Evolutionary conservation across 2,113 vertebrate genomes (phyloP).

Genomic region (Pan paniscus): DNA sequence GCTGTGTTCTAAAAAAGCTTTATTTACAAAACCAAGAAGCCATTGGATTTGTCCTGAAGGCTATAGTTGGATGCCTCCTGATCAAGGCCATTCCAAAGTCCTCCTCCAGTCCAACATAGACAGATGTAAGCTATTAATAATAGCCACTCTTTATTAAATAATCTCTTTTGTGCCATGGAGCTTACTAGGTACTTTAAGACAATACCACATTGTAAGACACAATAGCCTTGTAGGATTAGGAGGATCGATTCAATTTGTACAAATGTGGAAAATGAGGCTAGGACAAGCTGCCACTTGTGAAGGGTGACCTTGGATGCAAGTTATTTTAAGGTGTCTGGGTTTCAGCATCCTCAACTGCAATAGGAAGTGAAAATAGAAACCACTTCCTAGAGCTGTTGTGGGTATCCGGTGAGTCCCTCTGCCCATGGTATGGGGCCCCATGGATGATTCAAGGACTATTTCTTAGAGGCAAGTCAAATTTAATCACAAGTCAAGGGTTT

Average conservation of each 20-base stretch:
- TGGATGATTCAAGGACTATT: neutral
- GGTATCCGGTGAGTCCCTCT: no score
- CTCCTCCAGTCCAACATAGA: neutral
- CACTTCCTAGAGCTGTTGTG: fast-evolving
- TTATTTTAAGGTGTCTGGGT: neutral
- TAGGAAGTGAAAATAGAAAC: neutral
- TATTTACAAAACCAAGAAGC: neutral
- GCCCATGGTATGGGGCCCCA: neutral
- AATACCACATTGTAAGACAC: neutral
- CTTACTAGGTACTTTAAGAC: neutral
- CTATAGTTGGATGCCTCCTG: neutral
- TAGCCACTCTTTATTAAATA: neutral
- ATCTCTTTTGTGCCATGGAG: neutral
- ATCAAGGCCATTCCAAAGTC: neutral
- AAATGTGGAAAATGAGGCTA: neutral
- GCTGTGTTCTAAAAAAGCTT: neutral
- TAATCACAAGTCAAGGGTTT: neutral
- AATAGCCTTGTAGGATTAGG: no score
- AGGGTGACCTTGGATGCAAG: neutral
- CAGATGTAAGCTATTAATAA: neutral
- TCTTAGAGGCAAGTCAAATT: neutral
- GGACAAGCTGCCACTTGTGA: neutral
- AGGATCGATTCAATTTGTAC: neutral
- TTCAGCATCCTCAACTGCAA: no score
- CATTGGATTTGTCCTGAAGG: neutral